These are phyloP conservation scores for Mus spretus DNA, from an alignment of 2,797 vertebrate species.

Conservation along the genomic window DNA sequence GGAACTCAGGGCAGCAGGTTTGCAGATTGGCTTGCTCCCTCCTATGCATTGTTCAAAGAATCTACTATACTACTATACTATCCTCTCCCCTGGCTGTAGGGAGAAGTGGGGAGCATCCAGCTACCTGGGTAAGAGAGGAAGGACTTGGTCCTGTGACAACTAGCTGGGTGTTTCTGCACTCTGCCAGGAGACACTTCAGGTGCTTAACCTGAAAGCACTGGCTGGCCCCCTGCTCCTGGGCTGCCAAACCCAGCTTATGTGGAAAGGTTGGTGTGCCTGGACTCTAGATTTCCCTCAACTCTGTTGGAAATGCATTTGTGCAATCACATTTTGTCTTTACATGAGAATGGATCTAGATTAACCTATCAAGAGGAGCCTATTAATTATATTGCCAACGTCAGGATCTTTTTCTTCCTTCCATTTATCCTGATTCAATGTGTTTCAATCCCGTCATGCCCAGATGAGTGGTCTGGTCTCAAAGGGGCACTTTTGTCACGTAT, in stretches of 20 bases:
- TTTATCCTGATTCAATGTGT: neutral
- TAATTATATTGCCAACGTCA: neutral
- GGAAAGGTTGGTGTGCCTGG: neutral
- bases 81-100: neutral
- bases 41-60: neutral
- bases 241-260: neutral
- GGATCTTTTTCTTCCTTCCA: slow-evolving; percentile 36
- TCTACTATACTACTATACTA: neutral
- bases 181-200: slow-evolving; percentile 6
- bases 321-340: slow-evolving; percentile 3
- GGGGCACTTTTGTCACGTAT: slow-evolving; percentile 2
- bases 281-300: neutral
- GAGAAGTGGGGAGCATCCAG: neutral
- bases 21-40: neutral
- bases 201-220: slow-evolving; percentile 42
- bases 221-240: neutral
- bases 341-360: slow-evolving; percentile 34
- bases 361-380: neutral
- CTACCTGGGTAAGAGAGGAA: slow-evolving; percentile 55
- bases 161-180: neutral
- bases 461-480: neutral
- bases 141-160: neutral
- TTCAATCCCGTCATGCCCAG: neutral
- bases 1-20: neutral
- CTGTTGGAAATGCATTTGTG: slow-evolving; percentile 19